phyloP scores from a whole-genome alignment of 2,797 vertebrate species.

The Enteromius anoplus region DNA sequence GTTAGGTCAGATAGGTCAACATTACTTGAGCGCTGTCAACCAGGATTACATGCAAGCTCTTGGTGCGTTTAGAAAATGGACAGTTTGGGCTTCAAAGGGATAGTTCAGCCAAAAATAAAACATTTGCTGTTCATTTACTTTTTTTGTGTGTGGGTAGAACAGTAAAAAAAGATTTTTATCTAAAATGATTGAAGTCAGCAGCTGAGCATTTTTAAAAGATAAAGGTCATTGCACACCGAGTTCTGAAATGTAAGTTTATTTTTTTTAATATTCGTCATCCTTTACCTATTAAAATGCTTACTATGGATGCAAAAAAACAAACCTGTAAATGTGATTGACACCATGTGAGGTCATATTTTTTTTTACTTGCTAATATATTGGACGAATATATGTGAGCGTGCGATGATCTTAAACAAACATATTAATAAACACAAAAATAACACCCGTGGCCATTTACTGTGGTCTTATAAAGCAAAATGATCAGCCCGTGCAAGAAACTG shows the following conservation, averaged over 20 bases:
- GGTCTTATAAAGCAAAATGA: background rate
- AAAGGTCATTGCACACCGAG: too few species aligned
- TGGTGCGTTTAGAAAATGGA: background rate
- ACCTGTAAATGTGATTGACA: too few species aligned
- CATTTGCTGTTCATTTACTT: background rate
- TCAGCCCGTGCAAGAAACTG: background rate
- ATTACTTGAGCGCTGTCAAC: background rate
- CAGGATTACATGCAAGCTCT: background rate
- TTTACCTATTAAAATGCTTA: too few species aligned
- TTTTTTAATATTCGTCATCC: too few species aligned
- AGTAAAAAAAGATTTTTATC: background rate
- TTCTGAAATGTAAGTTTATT: too few species aligned
- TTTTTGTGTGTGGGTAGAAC: background rate
- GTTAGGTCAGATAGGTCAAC: slow-evolving; percentile 1
- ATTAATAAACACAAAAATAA: background rate
- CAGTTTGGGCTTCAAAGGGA: background rate
- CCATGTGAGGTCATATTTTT: too few species aligned
- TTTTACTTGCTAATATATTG: too few species aligned
- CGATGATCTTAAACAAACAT: background rate
- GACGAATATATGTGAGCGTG: too few species aligned
- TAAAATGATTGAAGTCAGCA: background rate
- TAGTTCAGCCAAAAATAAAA: background rate
- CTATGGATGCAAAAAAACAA: too few species aligned
- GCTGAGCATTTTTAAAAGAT: background rate
- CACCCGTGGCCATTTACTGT: background rate